Percentiles rank a stretch among this genome's conserved stretches.
Evolutionary conservation across 2,888 invertebrate species (phyloP).

Genomic region (Platycheirus albimanus): DNA sequence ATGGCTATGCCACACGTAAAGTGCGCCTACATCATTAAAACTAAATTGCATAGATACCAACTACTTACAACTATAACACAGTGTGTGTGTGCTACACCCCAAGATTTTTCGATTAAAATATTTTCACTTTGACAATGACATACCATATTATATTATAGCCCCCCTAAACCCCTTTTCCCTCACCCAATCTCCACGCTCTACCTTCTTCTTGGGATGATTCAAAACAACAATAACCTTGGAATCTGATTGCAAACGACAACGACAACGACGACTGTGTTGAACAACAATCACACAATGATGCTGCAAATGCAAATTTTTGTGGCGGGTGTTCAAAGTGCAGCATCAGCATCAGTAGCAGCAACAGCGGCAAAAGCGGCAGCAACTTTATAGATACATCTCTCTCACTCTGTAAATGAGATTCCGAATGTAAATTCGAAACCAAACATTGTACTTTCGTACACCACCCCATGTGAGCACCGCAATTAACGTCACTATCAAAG

Average conservation of each 20-base stretch:
- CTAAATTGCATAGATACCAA: conserved; percentile 8
- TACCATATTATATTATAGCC: conserved; percentile 16
- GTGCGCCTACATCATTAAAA: conserved; percentile 23
- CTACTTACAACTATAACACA: neutral
- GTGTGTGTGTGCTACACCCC: conserved; percentile 17
- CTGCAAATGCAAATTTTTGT: conserved; percentile 20
- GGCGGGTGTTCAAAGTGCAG: conserved; percentile 17
- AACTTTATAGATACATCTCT: conserved; percentile 41
- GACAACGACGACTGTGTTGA: conserved; percentile 4
- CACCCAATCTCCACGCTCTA: too few species aligned
- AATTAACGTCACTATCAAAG: conserved; percentile 69
- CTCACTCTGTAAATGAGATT: conserved; percentile 3
- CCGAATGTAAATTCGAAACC: conserved; percentile 34
- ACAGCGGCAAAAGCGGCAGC: neutral
- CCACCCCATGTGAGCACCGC: conserved; percentile 43
- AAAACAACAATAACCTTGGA: conserved; percentile 68
- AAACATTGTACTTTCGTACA: conserved; percentile 8
- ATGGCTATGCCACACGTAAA: neutral
- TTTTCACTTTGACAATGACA: conserved; percentile 70
- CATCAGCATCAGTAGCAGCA: neutral
- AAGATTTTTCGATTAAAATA: conserved; percentile 69
- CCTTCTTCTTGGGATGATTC: conserved; percentile 38
- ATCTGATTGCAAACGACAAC: conserved; percentile 58
- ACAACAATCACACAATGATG: conserved; percentile 14
- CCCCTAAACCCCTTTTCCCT: too few species aligned